These are phyloP conservation scores for Poecilobothrus nobilitatus DNA, from an alignment of 2,888 invertebrate species.

Conservation along the genomic window DNA sequence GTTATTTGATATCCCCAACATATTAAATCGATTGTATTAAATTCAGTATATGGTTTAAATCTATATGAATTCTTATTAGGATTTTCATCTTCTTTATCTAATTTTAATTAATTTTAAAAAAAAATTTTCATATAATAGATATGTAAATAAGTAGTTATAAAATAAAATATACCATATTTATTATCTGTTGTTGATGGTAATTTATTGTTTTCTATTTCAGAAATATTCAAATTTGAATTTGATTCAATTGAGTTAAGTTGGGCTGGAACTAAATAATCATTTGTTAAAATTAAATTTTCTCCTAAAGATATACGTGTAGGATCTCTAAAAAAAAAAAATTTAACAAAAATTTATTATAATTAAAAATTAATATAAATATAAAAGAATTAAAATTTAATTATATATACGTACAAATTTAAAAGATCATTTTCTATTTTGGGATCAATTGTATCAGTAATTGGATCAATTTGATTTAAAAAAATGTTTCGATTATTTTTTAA, in stretches of 20 bases:
- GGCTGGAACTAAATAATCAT: background rate
- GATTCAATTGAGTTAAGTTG: background rate
- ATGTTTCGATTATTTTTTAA: conserved; percentile 69
- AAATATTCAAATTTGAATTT: background rate
- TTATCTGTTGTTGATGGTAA: background rate
- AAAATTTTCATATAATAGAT: too few species aligned
- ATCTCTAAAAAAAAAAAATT: background rate
- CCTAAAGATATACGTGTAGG: too few species aligned
- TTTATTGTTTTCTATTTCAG: background rate
- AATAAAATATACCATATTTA: background rate
- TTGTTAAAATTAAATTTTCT: too few species aligned
- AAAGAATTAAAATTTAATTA: too few species aligned
- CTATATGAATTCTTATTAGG: background rate
- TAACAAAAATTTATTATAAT: background rate
- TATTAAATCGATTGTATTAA: conserved; percentile 74
- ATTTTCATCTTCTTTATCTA: background rate
- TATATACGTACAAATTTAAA: conserved; percentile 40
- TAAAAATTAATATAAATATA: conserved; percentile 26
- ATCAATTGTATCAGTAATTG: conserved; percentile 60
- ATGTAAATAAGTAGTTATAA: background rate
- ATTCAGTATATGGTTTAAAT: conserved; percentile 23
- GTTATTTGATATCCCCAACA: conserved; percentile 91
- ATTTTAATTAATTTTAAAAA: too few species aligned
- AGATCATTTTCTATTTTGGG: conserved; percentile 48
- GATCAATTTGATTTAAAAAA: conserved; percentile 75